A percentile compares a stretch with the other conserved stretches of the same genome.
Conservation (phyloP, 2,888 invertebrate genomes). For the Julus scanicus region DNA sequence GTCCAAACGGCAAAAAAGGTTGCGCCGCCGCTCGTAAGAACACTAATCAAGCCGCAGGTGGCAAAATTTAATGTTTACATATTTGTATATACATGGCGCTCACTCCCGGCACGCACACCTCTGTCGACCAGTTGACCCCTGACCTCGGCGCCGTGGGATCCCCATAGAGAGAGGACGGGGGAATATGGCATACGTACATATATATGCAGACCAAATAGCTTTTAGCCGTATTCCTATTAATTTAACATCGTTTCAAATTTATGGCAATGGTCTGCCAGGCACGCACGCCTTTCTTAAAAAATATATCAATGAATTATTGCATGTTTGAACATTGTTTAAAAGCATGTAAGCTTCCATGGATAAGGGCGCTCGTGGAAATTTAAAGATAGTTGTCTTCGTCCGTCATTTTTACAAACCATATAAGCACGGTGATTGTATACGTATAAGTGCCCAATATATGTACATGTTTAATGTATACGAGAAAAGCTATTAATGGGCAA, state of each 20-base stretch:
- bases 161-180: not conserved
- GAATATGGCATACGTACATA: not conserved
- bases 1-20: not conserved
- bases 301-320: no score
- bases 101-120: not conserved
- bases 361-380: no score
- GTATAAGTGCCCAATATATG: no score
- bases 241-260: constrained; percentile 24
- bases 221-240: not conserved
- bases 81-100: not conserved
- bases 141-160: constrained; percentile 14
- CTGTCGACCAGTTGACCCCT: not conserved
- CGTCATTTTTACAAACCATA: no score
- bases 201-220: not conserved
- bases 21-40: not conserved
- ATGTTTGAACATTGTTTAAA: no score
- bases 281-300: not conserved
- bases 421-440: no score
- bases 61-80: constrained; percentile 24
- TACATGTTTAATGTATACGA: no score
- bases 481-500: no score
- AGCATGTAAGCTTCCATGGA: no score
- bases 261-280: not conserved
- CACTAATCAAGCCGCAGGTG: constrained; percentile 39
- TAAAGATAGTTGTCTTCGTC: no score